phyloP scores from a whole-genome alignment of 2,113 vertebrate genomes.

The Microtus montanus region DNA sequence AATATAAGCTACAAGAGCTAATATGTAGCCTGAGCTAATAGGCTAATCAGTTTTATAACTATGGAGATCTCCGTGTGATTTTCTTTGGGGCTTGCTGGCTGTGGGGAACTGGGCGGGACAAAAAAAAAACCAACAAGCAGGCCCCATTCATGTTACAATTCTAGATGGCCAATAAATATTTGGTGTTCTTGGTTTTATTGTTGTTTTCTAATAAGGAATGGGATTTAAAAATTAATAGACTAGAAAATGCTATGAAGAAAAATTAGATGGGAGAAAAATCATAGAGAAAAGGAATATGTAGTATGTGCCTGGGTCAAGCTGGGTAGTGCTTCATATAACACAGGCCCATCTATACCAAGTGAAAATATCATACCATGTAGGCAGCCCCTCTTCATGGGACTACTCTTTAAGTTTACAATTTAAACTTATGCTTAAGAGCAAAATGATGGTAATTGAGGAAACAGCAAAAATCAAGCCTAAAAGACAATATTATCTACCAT shows the following conservation, averaged over 20 bases:
- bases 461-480: neutral
- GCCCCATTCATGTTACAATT: too few species aligned
- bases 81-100: too few species aligned
- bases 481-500: neutral
- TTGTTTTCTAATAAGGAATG: neutral
- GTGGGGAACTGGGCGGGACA: too few species aligned
- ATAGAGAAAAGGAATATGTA: rapidly evolving
- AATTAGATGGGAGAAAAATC: neutral
- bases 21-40: too few species aligned
- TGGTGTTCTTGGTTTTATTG: neutral
- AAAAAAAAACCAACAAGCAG: too few species aligned
- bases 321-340: rapidly evolving
- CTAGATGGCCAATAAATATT: neutral
- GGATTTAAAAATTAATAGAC: neutral
- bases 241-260: neutral
- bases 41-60: too few species aligned
- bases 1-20: too few species aligned
- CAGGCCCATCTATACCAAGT: neutral
- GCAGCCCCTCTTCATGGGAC: neutral
- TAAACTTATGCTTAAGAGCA: neutral
- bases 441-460: neutral
- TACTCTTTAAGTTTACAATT: neutral
- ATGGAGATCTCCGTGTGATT: too few species aligned
- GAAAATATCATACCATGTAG: neutral
- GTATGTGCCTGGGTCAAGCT: neutral